Conservation (phyloP, 2,888 invertebrate species). For the Idaea dimidiata region DNA sequence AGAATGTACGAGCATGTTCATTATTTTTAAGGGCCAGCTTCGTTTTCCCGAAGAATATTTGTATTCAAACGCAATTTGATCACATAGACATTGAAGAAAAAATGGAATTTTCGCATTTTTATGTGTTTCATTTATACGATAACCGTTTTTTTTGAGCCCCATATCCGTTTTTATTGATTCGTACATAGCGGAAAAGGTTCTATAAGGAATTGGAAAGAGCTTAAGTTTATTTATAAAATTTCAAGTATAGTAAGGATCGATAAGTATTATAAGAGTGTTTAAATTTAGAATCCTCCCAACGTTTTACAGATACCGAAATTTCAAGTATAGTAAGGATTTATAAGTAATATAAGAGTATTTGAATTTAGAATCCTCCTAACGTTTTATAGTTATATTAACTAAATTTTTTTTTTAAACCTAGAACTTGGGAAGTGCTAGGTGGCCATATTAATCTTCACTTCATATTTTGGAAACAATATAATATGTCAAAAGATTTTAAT, state of each 20-base stretch:
- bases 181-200: constrained; percentile 33
- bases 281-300: not conserved
- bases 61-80: constrained; percentile 26
- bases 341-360: not conserved
- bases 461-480: too few relatives aligned
- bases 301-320: constrained; percentile 12
- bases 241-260: constrained; percentile 22
- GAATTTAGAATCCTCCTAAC: not conserved
- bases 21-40: constrained; percentile 16
- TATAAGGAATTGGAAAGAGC: constrained; percentile 26
- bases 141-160: constrained; percentile 24
- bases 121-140: constrained; percentile 24
- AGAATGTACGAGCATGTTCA: not conserved
- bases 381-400: constrained; percentile 10
- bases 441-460: too few relatives aligned
- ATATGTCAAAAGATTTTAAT: not conserved
- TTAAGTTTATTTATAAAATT: constrained; percentile 31
- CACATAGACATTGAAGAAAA: constrained; percentile 18
- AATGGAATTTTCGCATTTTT: constrained; percentile 22
- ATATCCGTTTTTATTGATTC: constrained; percentile 32
- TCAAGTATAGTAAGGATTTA: not conserved
- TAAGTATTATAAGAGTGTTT: not conserved
- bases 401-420: too few relatives aligned
- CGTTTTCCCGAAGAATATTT: constrained; percentile 30
- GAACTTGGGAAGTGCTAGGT: too few relatives aligned